Conservation (phyloP, 1,140 invertebrate species). For the Tribolium madens region DNA sequence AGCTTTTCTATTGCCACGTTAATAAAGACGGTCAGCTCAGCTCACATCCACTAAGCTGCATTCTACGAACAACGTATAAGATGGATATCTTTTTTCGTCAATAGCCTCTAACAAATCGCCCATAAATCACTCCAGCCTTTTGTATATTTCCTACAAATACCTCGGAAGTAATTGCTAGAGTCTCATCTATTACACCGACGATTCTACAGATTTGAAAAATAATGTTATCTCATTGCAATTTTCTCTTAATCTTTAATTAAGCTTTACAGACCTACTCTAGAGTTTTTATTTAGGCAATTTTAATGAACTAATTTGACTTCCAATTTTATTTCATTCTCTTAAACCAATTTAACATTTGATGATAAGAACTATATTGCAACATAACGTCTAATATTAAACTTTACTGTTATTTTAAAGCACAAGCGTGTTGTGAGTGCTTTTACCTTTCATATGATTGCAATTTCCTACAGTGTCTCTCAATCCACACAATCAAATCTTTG, state of each 20-base stretch:
- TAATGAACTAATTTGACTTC: not conserved
- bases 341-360: not conserved
- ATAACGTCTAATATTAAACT: not conserved
- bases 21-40: constrained; percentile 24
- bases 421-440: constrained; percentile 7
- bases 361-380: not conserved
- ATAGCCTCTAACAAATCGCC: constrained; percentile 13
- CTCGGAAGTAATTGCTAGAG: constrained; percentile 1
- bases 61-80: constrained; percentile 24
- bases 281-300: not conserved
- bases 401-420: not conserved
- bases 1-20: not conserved
- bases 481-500: constrained; percentile 14
- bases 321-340: no score
- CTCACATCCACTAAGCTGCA: constrained; percentile 29
- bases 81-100: constrained; percentile 37
- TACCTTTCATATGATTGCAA: constrained; percentile 32
- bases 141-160: constrained; percentile 31
- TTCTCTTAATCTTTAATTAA: constrained; percentile 7
- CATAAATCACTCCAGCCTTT: constrained; percentile 22
- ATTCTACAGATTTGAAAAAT: not conserved
- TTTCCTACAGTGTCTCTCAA: constrained; percentile 21
- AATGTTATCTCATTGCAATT: not conserved
- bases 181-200: constrained; percentile 1
- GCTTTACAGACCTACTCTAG: not conserved